Evolutionary conservation across 92 coral and sea anemone genomes (phyloP), one percentile per base, ranked within the genome.

Genomic region (Hydrozoanthus gracilis): DNA sequence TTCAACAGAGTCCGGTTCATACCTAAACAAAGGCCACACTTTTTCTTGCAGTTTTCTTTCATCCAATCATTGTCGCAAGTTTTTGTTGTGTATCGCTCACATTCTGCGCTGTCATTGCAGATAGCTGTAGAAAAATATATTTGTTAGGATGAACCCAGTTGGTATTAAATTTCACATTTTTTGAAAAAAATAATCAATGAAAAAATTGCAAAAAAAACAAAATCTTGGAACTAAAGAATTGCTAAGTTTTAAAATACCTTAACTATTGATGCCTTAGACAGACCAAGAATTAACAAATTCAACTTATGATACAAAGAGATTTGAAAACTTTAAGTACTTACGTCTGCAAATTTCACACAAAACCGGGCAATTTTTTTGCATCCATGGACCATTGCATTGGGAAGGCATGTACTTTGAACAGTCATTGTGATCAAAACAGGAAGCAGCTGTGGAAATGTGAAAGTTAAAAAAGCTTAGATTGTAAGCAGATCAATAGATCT

Each of bases 1-100:
- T 11, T 58, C 64, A 58, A 50, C 54, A n/a, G 27, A 3, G 3
- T 17, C 46, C 15, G 4, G 47, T 14, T 7, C 17, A 50, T 78
- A 96, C 99, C 98, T 93, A 91, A 96, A 84, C 99, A 96, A 8
- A 87, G 76, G 18, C 93, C 98, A 49, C 99, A 96, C 82, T 94
- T 95, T 68, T 90, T 95, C 89, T 93, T 93, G 77, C 99, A 96
- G 88, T 96, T 95, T 68, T 61, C 73, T 71, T 90, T 95, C 99
- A 96, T 96, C 99, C 99, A 96, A 70, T 92, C 93, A 66, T 92
- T 95, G 73, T 84, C 77, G 77, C 99, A 96, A 88, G 88, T 88
- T 47, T 95, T 93, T 67, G 72, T 27, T 46, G 94, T 88, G 78
- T 87, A 95, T 5, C 95, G 84, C 67, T 79, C 82, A 78, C 98